phyloP scores from a whole-genome alignment of 2,888 invertebrate genomes.

The Agrotis ipsilon region DNA sequence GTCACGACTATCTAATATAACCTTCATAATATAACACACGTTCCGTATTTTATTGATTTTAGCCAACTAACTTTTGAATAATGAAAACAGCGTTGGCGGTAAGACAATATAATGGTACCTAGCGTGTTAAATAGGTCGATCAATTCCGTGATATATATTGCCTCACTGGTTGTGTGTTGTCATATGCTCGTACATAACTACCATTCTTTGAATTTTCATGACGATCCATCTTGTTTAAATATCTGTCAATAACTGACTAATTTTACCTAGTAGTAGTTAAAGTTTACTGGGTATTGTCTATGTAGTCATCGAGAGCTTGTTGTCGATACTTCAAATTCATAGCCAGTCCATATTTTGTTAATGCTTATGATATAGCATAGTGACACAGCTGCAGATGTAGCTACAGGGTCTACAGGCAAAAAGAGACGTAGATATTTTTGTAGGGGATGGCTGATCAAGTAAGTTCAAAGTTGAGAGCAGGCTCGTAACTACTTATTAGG shows the following conservation, averaged over 20 bases:
- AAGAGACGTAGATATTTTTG: background rate
- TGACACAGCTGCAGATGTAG: background rate
- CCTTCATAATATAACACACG: constrained; percentile 31
- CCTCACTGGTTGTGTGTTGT: constrained; percentile 13
- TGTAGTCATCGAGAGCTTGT: too few species aligned
- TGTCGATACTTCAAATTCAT: too few species aligned
- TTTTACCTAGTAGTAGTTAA: background rate
- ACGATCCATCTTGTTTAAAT: constrained; percentile 23
- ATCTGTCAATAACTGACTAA: constrained; percentile 1
- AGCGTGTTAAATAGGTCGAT: constrained; percentile 67
- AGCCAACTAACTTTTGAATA: constrained; percentile 64
- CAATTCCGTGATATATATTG: constrained; percentile 60
- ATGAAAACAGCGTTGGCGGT: constrained; percentile 63
- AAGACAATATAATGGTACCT: constrained; percentile 58
- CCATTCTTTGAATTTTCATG: constrained; percentile 12
- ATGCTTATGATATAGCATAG: background rate
- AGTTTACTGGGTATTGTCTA: background rate
- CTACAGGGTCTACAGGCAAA: background rate
- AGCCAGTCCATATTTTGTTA: background rate
- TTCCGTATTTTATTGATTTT: constrained; percentile 66
- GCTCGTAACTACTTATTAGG: background rate
- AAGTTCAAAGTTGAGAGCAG: background rate
- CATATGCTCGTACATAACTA: constrained; percentile 24
- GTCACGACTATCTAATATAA: constrained; percentile 38
- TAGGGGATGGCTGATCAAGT: background rate